Conservation (phyloP, 2,888 invertebrate species). For the Hirtodrosophila trivittata region DNA sequence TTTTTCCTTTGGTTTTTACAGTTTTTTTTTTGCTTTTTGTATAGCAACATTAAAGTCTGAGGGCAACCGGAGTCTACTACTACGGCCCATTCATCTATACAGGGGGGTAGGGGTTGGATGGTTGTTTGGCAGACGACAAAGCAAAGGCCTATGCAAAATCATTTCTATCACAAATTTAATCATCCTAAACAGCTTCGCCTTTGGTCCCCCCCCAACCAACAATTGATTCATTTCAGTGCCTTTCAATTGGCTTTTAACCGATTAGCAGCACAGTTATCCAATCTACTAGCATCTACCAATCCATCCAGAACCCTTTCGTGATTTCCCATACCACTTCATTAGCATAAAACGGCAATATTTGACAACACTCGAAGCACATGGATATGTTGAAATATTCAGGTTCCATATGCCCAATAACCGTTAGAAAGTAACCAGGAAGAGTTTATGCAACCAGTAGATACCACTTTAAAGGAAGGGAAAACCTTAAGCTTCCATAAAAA, state of each 20-base stretch:
- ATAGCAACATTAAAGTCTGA: slow-evolving; percentile 50
- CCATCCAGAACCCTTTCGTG: slow-evolving; percentile 52
- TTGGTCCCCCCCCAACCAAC: slow-evolving; percentile 34
- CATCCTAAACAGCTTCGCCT: slow-evolving; percentile 65
- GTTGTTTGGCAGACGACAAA: slow-evolving; percentile 36
- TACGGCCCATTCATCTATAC: slow-evolving; percentile 44
- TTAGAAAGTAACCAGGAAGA: neutral
- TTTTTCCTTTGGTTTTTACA: slow-evolving; percentile 33
- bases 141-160: slow-evolving; percentile 53
- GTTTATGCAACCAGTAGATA: neutral
- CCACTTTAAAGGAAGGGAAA: no score
- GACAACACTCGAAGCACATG: slow-evolving; percentile 44
- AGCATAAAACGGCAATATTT: slow-evolving; percentile 69
- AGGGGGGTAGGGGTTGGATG: neutral
- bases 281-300: slow-evolving; percentile 6
- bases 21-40: slow-evolving; percentile 13
- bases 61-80: slow-evolving; percentile 34
- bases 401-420: slow-evolving; percentile 18
- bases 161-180: slow-evolving; percentile 76
- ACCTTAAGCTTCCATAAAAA: no score
- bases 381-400: slow-evolving; percentile 26
- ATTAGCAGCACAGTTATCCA: slow-evolving; percentile 53
- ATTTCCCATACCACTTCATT: slow-evolving; percentile 57
- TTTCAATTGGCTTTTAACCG: slow-evolving; percentile 76
- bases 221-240: slow-evolving; percentile 74